Evolutionary conservation across 2,888 invertebrate species (phyloP).

Genomic region (Prosapia bicincta): DNA sequence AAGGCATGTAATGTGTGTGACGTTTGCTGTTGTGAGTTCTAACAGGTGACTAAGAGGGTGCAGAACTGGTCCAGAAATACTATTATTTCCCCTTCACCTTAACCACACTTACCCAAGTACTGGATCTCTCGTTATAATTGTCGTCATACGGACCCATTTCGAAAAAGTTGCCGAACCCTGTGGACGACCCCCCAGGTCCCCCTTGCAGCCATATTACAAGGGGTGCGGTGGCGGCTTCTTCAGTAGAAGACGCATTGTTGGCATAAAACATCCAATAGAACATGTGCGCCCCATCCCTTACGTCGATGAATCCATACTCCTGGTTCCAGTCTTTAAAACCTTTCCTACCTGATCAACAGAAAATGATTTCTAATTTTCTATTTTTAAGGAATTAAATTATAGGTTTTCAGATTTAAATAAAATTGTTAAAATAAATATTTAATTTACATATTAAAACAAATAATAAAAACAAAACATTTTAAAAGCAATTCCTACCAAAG

Average conservation of each 20-base stretch:
- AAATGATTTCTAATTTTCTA: too few relatives aligned
- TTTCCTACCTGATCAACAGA: constrained; percentile 27
- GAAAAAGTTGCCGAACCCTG: constrained; percentile 83
- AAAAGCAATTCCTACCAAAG: too few relatives aligned
- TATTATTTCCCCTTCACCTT: too few relatives aligned
- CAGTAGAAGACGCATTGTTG: constrained; percentile 48
- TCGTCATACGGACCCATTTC: constrained; percentile 74
- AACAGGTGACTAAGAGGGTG: too few relatives aligned
- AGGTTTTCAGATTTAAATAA: too few relatives aligned
- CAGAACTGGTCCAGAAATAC: too few relatives aligned
- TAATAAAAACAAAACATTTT: too few relatives aligned
- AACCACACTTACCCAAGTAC: constrained; percentile 75
- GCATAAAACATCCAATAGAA: constrained; percentile 87
- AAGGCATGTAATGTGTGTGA: too few relatives aligned
- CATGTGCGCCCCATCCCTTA: constrained; percentile 72
- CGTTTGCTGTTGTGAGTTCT: too few relatives aligned
- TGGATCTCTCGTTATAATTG: constrained; percentile 62
- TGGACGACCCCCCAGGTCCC: constrained; percentile 78
- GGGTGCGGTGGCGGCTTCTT: constrained; percentile 60
- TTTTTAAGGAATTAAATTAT: too few relatives aligned
- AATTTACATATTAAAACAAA: too few relatives aligned
- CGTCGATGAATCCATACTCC: constrained; percentile 65
- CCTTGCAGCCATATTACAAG: constrained; percentile 88
- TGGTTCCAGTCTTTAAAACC: constrained; percentile 47
- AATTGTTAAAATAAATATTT: too few relatives aligned